Percentiles rank a stretch among this genome's conserved stretches.
Evolutionary conservation across 2,113 vertebrate genomes (phyloP).

Genomic region (Hypomesus transpacificus): DNA sequence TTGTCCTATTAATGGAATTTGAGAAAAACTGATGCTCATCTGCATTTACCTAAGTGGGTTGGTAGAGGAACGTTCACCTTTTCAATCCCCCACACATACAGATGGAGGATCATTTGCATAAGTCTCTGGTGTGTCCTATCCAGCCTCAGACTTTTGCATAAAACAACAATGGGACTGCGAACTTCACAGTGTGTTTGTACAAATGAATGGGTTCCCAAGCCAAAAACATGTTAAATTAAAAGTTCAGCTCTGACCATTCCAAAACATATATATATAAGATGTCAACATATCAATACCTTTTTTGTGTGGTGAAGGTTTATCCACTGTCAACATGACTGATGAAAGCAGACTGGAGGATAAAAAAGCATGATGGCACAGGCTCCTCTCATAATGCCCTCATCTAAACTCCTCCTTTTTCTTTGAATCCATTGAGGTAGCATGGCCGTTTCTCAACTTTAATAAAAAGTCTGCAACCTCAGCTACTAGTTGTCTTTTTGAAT

Average conservation of each 20-base stretch:
- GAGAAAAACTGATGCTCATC: conserved; percentile 45
- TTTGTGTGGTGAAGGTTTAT: no score
- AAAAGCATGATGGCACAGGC: no score
- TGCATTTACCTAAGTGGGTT: conserved; percentile 66
- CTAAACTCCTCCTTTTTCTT: no score
- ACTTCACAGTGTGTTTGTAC: conserved; percentile 20
- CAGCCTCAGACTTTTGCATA: conserved; percentile 84
- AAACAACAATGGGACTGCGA: conserved; percentile 72
- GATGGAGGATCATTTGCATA: conserved; percentile 81
- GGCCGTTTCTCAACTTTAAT: no score
- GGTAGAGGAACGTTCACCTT: conserved; percentile 61
- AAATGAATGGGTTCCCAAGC: neutral
- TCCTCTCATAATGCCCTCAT: no score
- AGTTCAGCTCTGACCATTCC: neutral
- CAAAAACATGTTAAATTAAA: neutral
- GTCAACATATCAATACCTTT: no score
- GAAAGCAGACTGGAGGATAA: no score
- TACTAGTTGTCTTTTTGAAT: no score
- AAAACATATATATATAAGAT: no score
- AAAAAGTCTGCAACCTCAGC: no score
- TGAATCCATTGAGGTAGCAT: no score
- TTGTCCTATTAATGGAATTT: conserved; percentile 20
- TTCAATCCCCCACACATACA: conserved; percentile 54
- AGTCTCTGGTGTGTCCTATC: conserved; percentile 76
- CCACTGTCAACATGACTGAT: no score